Evolutionary conservation across 2,797 vertebrate species (phyloP).

Genomic region (Myripristis murdjan): DNA sequence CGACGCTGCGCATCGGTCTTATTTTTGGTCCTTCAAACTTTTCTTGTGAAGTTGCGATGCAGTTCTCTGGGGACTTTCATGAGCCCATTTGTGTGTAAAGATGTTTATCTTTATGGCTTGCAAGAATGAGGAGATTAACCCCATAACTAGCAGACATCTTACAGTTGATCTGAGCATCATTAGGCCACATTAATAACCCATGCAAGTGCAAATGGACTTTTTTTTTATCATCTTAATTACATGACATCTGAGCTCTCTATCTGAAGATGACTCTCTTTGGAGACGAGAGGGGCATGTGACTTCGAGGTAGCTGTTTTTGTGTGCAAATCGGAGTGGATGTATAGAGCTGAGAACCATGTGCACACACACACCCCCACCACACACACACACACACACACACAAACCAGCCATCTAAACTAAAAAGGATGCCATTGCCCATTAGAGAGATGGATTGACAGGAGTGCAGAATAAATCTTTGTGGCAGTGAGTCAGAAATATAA

Average conservation of each 20-base stretch:
- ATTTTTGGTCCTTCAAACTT: constrained; percentile 79
- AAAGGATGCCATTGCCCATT: constrained; percentile 86
- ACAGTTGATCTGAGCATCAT: constrained; percentile 85
- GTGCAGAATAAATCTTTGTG: constrained; percentile 87
- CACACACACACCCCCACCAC: constrained; percentile 5
- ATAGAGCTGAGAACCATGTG: constrained; percentile 29
- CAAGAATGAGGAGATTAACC: constrained; percentile 87
- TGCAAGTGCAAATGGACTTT: constrained; percentile 84
- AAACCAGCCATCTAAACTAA: constrained; percentile 69
- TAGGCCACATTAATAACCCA: constrained; percentile 88
- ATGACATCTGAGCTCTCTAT: constrained; percentile 83
- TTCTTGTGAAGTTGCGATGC: constrained; percentile 69
- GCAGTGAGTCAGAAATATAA: constrained; percentile 87
- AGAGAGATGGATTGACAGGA: constrained; percentile 88
- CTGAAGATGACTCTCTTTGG: constrained; percentile 76
- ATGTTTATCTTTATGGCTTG: constrained; percentile 82
- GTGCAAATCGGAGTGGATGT: constrained; percentile 38
- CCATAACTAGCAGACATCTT: constrained; percentile 84
- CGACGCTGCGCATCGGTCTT: constrained; percentile 48
- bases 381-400: constrained; percentile 33
- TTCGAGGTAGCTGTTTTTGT: constrained; percentile 72
- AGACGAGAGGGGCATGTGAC: constrained; percentile 72
- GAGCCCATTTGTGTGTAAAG: constrained; percentile 74
- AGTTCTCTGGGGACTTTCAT: constrained; percentile 64
- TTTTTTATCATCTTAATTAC: constrained; percentile 88